Base-by-base conservation (phyloP, 2,888 invertebrate genomes). In the Caenorhabditis macrosperma region DNA sequence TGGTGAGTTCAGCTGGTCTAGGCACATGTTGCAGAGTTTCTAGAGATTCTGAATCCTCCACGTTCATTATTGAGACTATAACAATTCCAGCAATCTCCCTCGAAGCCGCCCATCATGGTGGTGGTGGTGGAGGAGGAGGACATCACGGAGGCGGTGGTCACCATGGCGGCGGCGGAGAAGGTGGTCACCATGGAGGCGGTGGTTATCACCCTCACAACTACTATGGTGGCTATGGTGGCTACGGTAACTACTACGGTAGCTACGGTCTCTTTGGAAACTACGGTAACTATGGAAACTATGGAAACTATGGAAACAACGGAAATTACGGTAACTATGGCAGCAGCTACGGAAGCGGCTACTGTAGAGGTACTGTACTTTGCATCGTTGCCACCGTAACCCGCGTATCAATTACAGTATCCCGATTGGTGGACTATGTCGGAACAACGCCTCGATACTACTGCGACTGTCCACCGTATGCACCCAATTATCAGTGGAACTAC, bases 381-480 rank as follows among this genome's bases (percentile, higher is more conserved):
- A 44, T 15, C n/a, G n/a, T 10, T 50, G 5, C 6, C 22, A 38
- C 22, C 22, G 6, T 55, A 30, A 10, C 12, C 15, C 7, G n/a
- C 2, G 17, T 30, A 1, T 12, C 2, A 24, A 12, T 54, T 64
- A 38, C 64, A 55, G 64, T 57, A 9, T 30, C 64, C 15, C 63
- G 57, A 72, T 57, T 64, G 48, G 57, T 72, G 15, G 72, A 72
- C 22, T 72, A 72, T 17, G 72, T 64, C 15, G 64, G 64, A 3
- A 4, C 5, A 15, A 30, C n/a, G 6, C 63, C 76, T 10, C 67
- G 76, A 22, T 77, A 46, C 38, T 77, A 77, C 48, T 77, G 76
- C 57, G 63, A 77, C 38, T 77, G 76, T 50, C 68, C 68, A 30
- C 76, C 76, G 20, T 63, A 68, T 48, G 50, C 76, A 12, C 76